Percentiles rank a stretch among this genome's conserved stretches.
Evolutionary conservation across 2,113 vertebrate genomes (phyloP).

Genomic region (Nothocercus julius): DNA sequence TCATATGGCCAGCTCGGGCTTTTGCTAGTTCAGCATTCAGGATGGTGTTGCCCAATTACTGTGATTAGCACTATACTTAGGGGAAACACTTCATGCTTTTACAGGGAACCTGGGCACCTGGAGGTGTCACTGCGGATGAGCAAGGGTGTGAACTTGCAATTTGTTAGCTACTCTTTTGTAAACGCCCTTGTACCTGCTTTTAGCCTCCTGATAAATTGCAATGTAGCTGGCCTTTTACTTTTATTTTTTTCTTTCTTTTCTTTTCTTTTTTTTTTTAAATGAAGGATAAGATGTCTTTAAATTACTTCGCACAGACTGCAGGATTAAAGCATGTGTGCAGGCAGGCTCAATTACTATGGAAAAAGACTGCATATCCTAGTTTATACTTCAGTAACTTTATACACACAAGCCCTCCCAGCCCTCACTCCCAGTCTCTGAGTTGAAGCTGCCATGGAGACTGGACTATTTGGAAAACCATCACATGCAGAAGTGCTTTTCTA

Average conservation of each 20-base stretch:
- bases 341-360: neutral
- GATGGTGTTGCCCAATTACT: slow-evolving; percentile 43
- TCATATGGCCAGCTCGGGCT: neutral
- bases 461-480: neutral
- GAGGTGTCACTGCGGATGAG: neutral
- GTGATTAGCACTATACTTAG: slow-evolving; percentile 16
- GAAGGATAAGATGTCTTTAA: neutral
- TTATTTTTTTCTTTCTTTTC: no score
- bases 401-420: neutral
- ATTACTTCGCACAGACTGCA: neutral
- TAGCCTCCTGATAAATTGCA: slow-evolving; percentile 3
- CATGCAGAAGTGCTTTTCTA: neutral
- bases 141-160: neutral
- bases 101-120: neutral
- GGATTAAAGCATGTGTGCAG: neutral
- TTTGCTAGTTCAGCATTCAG: slow-evolving; percentile 57
- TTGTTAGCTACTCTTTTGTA: neutral
- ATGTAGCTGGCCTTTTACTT: neutral
- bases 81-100: neutral
- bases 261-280: neutral
- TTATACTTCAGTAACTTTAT: neutral
- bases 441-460: slow-evolving; percentile 20
- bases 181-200: slow-evolving; percentile 30
- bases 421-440: neutral
- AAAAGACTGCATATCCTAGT: neutral